Conservation (phyloP, 64 coral and sea anemone genomes). For the Montipora foliosa region DNA sequence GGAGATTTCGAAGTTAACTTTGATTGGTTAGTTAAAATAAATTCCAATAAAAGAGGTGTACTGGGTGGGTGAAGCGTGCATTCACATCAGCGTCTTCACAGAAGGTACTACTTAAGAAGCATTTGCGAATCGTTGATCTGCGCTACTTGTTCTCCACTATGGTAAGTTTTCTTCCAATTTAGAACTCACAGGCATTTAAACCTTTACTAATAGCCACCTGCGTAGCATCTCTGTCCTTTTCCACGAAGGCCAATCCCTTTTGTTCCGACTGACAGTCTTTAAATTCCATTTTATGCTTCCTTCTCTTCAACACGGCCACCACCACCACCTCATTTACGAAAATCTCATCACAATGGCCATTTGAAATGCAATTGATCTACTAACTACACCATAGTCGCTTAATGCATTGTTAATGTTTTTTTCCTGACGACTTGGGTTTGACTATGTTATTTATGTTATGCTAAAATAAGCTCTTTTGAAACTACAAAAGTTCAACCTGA, state of each 20-base stretch:
- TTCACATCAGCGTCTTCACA: background rate
- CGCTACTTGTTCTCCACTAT: background rate
- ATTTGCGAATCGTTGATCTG: background rate
- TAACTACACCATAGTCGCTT: too few species aligned
- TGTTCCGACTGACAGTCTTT: background rate
- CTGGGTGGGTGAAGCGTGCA: conserved; percentile 1
- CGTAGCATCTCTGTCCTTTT: background rate
- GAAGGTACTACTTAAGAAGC: background rate
- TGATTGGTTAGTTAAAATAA: conserved; percentile 9
- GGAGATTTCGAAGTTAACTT: background rate
- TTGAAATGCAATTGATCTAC: too few species aligned
- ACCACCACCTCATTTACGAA: background rate
- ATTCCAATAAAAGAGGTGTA: conserved; percentile 8
- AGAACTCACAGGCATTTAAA: background rate
- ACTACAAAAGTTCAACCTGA: too few species aligned
- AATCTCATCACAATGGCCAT: background rate
- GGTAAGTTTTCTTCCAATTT: background rate
- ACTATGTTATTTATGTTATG: too few species aligned
- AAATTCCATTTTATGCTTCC: background rate
- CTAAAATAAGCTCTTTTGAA: too few species aligned
- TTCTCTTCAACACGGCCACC: background rate
- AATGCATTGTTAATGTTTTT: too few species aligned
- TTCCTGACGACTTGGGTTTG: too few species aligned
- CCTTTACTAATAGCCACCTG: background rate
- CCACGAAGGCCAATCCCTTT: background rate